Base-by-base conservation (phyloP, 2,888 invertebrate genomes). In the Quadriops clusia region DNA sequence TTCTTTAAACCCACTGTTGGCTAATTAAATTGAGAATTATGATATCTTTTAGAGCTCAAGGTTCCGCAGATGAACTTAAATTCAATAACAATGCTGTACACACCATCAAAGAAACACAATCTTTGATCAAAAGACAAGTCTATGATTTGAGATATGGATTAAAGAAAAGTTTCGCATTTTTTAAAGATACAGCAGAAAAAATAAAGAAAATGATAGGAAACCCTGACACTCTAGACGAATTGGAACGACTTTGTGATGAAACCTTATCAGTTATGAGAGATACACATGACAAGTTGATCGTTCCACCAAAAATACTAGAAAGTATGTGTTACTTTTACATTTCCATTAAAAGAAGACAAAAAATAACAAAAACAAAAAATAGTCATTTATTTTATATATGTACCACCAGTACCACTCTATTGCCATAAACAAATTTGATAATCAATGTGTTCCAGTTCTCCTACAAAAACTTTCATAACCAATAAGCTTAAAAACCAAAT, bases 11-110 rank as follows among this genome's bases (percentile, higher is more conserved):
- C 8, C 24, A 30, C 18, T 30, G 24, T 17, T n/a, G 16, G 15
- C 7, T 23, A 10, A 17, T 16, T 8, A 25, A 30, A 5, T 17
- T 30, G 30, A 25, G 25, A 30, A 25, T 30, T 15, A 14, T 4
- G 9, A 13, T 17, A 28, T 6, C 13, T 30, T 30, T 6, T 11
- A 34, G 34, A n/a, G 22, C 30, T 14, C 26, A 12, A n/a, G 17
- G 27, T 22, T 34, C 21, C n/a, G 15, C 21, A 30, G 12, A 12
- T 11, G 30, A 34, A 34, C 12, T 34, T 3, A 28, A 34, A 17
- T 25, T 30, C 17, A 23, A 22, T 13, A 30, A 34, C 17, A 7
- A 8, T 12, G 25, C 12, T n/a, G 15, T 9, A 25, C 26, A 26
- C 6, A 16, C 20, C n/a, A 12, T 30, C 9, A 34, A 30, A 23